A percentile compares a stretch with the other conserved stretches of the same genome.
These are phyloP conservation scores for Drosophila buzzatii DNA, from an alignment of 2,888 invertebrate genomes.

Conservation along the genomic window DNA sequence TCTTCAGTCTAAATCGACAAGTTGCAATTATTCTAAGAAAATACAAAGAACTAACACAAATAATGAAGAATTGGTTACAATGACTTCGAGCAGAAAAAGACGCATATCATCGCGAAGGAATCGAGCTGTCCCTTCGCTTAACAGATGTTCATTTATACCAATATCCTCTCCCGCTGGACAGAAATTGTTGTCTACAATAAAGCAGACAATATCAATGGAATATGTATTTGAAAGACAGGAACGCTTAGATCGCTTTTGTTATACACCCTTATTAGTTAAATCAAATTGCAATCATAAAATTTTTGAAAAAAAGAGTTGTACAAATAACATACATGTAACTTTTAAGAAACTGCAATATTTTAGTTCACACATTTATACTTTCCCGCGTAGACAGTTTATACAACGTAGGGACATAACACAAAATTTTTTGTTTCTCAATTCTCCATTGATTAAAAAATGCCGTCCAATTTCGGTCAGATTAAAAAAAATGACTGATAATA, in stretches of 20 bases:
- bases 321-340: conserved; percentile 75
- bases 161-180: conserved; percentile 87
- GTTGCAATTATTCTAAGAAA: conserved; percentile 41
- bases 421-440: conserved; percentile 83
- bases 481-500: conserved; percentile 81
- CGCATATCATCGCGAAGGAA: conserved; percentile 85
- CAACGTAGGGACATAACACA: conserved; percentile 80
- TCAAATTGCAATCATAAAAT: conserved; percentile 77
- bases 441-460: conserved; percentile 83
- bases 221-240: conserved; percentile 86
- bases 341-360: conserved; percentile 83
- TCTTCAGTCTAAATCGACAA: conserved; percentile 74
- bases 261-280: conserved; percentile 84
- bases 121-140: conserved; percentile 85
- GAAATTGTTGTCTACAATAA: conserved; percentile 86
- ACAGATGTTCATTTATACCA: conserved; percentile 86
- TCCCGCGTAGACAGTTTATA: conserved; percentile 83
- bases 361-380: conserved; percentile 82
- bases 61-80: conserved; percentile 56
- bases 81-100: conserved; percentile 75
- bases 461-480: conserved; percentile 84
- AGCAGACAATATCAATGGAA: conserved; percentile 85
- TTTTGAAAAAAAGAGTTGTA: conserved; percentile 76
- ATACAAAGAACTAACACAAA: conserved; percentile 58
- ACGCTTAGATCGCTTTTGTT: conserved; percentile 86